Conservation (phyloP, 2,888 invertebrate genomes). For the Athalia rosae region DNA sequence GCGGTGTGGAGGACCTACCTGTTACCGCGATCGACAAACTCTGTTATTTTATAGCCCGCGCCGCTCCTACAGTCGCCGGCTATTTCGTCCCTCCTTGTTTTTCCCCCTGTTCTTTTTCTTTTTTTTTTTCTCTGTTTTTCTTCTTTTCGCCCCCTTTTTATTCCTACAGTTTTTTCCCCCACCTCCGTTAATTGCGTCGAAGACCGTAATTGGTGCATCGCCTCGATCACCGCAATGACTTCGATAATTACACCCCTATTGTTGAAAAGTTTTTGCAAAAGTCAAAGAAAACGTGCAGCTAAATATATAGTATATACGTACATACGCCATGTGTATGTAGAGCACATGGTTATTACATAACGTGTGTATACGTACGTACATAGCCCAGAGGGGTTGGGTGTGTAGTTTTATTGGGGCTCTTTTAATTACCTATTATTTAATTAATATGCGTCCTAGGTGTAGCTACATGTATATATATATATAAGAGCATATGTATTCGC, state of each 20-base stretch:
- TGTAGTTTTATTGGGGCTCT: too few species aligned
- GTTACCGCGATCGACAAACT: constrained; percentile 44
- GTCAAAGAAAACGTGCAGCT: too few species aligned
- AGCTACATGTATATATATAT: too few species aligned
- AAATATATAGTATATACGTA: not conserved
- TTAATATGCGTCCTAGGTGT: too few species aligned
- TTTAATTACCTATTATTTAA: too few species aligned
- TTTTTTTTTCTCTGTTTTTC: constrained; percentile 21
- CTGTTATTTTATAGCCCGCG: constrained; percentile 23
- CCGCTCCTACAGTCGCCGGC: not conserved
- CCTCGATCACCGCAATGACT: too few species aligned
- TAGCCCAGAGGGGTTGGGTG: too few species aligned
- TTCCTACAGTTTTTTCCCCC: too few species aligned
- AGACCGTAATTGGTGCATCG: not conserved
- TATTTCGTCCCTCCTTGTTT: not conserved
- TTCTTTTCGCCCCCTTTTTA: constrained; percentile 13
- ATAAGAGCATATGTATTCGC: too few species aligned
- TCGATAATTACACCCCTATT: not conserved
- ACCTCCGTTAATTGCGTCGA: not conserved
- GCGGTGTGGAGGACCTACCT: constrained; percentile 44
- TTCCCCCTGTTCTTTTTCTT: not conserved
- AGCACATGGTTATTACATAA: not conserved
- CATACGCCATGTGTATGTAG: not conserved
- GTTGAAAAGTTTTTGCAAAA: not conserved
- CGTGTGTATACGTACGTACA: too few species aligned